Conservation (phyloP, 2,888 invertebrate species). For the Choristoneura rosaceana region DNA sequence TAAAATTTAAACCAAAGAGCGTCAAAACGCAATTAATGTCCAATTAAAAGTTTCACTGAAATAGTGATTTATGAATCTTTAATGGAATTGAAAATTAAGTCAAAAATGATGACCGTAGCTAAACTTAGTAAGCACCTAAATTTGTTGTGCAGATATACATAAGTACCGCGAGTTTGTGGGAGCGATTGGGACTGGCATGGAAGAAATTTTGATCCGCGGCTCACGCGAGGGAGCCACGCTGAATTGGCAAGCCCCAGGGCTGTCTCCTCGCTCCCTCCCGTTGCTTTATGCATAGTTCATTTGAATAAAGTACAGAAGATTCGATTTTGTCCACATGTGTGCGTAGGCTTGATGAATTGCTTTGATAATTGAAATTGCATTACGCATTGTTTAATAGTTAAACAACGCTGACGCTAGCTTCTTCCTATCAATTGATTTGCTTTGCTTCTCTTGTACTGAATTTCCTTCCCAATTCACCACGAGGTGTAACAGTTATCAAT, state of each 20-base stretch:
- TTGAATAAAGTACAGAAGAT: conserved; percentile 56
- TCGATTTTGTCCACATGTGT: conserved; percentile 44
- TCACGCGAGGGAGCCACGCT: conserved; percentile 43
- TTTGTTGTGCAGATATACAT: conserved; percentile 55
- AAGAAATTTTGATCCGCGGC: conserved; percentile 52
- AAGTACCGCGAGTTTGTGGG: conserved; percentile 57
- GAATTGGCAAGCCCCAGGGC: conserved; percentile 53
- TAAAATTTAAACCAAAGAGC: too few relatives aligned
- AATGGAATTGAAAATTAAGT: not conserved
- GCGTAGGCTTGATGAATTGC: conserved; percentile 25
- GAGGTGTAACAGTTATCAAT: not conserved
- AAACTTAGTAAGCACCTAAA: conserved; percentile 56
- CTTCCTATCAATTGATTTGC: not conserved
- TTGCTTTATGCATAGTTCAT: conserved; percentile 48
- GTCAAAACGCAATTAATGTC: not conserved
- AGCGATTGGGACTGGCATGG: conserved; percentile 58
- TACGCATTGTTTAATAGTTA: conserved; percentile 21
- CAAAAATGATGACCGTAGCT: conserved; percentile 51
- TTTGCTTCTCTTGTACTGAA: not conserved
- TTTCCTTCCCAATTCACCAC: not conserved
- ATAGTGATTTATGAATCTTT: not conserved
- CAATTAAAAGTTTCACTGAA: not conserved
- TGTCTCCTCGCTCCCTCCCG: conserved; percentile 46
- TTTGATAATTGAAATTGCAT: conserved; percentile 31
- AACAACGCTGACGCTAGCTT: not conserved